Percentiles rank a stretch among this genome's conserved stretches.
Evolutionary conservation across 2,888 invertebrate genomes (phyloP).

Genomic region (Thysanoteuthis rhombus): DNA sequence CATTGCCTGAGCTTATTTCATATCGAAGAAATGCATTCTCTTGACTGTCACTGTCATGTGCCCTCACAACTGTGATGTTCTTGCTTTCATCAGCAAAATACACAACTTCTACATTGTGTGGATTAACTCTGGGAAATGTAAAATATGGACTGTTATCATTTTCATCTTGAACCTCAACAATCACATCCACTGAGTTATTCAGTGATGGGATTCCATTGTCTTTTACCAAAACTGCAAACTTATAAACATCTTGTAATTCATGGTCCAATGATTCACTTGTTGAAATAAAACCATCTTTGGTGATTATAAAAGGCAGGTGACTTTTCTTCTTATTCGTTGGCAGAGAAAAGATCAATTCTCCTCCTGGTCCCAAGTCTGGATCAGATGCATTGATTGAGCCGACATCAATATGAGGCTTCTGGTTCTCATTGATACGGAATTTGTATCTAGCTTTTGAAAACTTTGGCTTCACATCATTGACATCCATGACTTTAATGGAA

Average conservation of each 20-base stretch:
- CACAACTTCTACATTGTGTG: background rate
- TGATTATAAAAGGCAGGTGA: background rate
- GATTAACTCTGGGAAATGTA: background rate
- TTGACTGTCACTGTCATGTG: conserved; percentile 12
- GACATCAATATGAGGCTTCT: background rate
- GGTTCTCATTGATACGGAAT: background rate
- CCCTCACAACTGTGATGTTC: background rate
- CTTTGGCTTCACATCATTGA: background rate
- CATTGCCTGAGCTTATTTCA: background rate
- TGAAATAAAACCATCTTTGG: background rate
- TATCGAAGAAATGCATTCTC: background rate
- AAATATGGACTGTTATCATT: conserved; percentile 12
- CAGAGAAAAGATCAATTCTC: background rate
- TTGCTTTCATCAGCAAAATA: background rate
- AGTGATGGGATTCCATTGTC: background rate
- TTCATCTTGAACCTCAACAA: conserved; percentile 12
- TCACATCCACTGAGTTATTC: background rate
- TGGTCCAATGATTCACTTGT: background rate
- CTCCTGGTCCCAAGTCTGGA: background rate
- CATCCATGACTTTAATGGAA: background rate
- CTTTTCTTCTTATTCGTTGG: background rate
- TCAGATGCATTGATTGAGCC: conserved; percentile 12
- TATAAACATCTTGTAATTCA: conserved; percentile 12
- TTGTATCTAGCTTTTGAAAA: background rate
- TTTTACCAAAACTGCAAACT: conserved; percentile 12